phyloP scores from a whole-genome alignment of 2,888 invertebrate genomes.

The Tryphoninae sp. region DNA sequence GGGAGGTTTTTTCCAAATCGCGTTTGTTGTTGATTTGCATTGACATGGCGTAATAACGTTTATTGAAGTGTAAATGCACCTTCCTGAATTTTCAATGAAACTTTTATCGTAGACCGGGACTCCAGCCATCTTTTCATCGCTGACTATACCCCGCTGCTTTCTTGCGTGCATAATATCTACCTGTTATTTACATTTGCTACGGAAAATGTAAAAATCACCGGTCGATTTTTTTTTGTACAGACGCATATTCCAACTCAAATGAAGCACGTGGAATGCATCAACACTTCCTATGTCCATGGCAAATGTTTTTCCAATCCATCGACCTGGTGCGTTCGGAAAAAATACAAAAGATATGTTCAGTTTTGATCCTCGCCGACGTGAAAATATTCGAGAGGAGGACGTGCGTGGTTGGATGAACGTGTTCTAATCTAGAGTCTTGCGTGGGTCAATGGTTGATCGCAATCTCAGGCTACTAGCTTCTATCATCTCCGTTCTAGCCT shows the following conservation, averaged over 20 bases:
- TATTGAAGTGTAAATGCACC: conserved; percentile 74
- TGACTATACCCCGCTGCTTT: conserved; percentile 13
- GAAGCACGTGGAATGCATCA: neutral
- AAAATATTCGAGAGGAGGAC: neutral
- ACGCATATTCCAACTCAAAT: neutral
- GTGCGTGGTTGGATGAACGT: conserved; percentile 39
- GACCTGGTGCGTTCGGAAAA: neutral
- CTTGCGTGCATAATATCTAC: conserved; percentile 16
- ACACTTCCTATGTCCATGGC: neutral
- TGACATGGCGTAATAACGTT: conserved; percentile 74
- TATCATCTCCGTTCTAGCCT: conserved; percentile 1
- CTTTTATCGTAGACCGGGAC: conserved; percentile 45
- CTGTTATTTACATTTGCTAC: neutral
- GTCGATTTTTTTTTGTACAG: neutral
- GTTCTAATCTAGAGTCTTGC: conserved; percentile 69
- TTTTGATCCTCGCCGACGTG: neutral
- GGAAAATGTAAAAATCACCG: neutral
- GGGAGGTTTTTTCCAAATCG: too few species aligned
- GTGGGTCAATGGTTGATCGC: conserved; percentile 67
- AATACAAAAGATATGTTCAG: neutral
- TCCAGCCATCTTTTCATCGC: neutral
- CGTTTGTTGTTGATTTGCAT: conserved; percentile 72
- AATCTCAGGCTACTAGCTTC: conserved; percentile 38
- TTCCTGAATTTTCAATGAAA: conserved; percentile 70
- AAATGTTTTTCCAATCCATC: neutral